Base-by-base conservation (phyloP, 2,888 invertebrate species). In the Ornithoptera priamus region DNA sequence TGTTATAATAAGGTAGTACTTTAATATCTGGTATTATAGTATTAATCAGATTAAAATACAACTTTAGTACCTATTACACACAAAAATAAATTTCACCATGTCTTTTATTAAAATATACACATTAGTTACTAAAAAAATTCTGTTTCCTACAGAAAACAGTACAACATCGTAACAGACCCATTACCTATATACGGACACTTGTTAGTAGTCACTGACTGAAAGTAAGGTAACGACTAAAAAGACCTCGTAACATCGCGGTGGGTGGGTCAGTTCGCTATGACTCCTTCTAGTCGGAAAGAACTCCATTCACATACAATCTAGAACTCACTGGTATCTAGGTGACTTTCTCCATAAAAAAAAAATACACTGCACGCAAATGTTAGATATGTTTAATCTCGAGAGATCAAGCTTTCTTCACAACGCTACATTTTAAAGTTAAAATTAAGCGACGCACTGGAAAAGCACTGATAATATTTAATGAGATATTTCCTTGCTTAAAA, bases 311-410 rank as follows among this genome's bases (percentile, higher is more conserved):
- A 72, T 72, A 69, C 71, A 73, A 84, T 79, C 80, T 85, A 82
- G 82, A 76, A 80, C 80, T 83, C 72, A 60, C 70, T 71, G 68
- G 76, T 80, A 81, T 80, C 80, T 81, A 80, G 76, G 76, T 71
- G 70, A 81, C 85, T 86, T 85, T 86, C 86, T 81, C 81, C 77
- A 72, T 64, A 30, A 73, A 73, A 77, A 76, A 77, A n/a, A 53
- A 53, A n/a, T 12, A n/a, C 18, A 18, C 6, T n/a, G 53, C 53
- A 53, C n/a, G 53, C 53, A 53, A 53, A 8, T n/a, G 18, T 53
- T n/a, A 53, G n/a, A 53, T 7, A 15, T 46, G 15, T 46, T 15
- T 46, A 46, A 46, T 46, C 46, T 46, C 46, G 4, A 46, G 15
- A 46, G 12, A 46, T 46, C 46, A 46, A 46, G 46, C 15, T 46